Evolutionary conservation across 92 coral and sea anemone genomes (phyloP).

Genomic region (Heteractis magnifica): DNA sequence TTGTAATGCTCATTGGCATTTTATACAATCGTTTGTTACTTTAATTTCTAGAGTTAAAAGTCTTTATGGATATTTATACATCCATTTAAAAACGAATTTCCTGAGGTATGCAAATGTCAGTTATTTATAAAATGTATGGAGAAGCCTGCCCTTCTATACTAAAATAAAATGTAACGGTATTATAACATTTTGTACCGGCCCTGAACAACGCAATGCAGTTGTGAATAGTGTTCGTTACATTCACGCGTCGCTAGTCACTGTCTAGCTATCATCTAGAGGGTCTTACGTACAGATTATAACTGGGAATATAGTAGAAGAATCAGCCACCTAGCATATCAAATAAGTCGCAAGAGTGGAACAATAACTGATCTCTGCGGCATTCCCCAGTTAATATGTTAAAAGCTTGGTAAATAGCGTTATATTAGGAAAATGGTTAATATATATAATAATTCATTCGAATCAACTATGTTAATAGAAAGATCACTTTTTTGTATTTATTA

Average conservation of each 20-base stretch:
- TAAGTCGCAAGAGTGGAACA: not conserved
- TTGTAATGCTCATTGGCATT: not conserved
- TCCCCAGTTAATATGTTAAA: not conserved
- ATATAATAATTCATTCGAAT: not conserved
- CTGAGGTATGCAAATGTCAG: not conserved
- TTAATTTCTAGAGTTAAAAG: not conserved
- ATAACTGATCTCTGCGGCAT: not conserved
- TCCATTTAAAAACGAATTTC: not conserved
- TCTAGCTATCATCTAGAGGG: too few relatives aligned
- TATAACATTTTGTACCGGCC: not conserved
- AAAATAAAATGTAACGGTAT: not conserved
- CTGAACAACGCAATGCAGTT: too few relatives aligned
- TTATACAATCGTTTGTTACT: not conserved
- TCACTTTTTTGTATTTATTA: too few relatives aligned
- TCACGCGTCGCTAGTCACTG: too few relatives aligned
- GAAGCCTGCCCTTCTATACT: not conserved
- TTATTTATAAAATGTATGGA: not conserved
- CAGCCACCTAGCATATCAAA: too few relatives aligned
- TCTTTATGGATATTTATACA: not conserved
- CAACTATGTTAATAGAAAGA: too few relatives aligned
- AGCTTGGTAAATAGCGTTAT: not conserved
- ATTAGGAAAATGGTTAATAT: not conserved
- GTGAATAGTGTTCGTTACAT: too few relatives aligned
- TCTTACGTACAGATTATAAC: too few relatives aligned
- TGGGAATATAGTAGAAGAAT: too few relatives aligned